These are phyloP conservation scores for Amphiprion percula DNA, from an alignment of 2,113 vertebrate species.

Conservation along the genomic window DNA sequence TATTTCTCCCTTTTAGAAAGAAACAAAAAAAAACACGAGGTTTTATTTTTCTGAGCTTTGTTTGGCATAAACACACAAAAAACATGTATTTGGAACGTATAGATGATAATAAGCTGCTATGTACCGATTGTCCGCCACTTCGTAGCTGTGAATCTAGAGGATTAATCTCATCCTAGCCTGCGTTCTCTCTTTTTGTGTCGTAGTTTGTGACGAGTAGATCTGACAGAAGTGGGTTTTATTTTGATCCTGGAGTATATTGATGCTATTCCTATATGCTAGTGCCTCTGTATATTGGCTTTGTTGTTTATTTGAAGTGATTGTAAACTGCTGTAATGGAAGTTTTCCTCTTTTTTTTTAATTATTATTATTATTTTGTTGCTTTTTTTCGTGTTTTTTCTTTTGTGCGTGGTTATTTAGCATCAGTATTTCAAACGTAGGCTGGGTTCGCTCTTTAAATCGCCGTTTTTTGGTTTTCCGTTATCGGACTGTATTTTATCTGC, in stretches of 20 bases:
- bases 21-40: slow-evolving; percentile 78
- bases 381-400: slow-evolving; percentile 46
- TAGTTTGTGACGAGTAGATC: slow-evolving; percentile 89
- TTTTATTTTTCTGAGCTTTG: slow-evolving; percentile 91
- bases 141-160: slow-evolving; percentile 99
- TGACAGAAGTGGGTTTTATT: slow-evolving; percentile 91
- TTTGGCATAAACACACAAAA: slow-evolving; percentile 84
- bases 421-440: slow-evolving; percentile 94
- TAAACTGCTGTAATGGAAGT: slow-evolving; percentile 99
- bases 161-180: slow-evolving; percentile 94
- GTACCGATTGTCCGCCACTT: slow-evolving; percentile 97
- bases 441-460: slow-evolving; percentile 93
- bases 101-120: slow-evolving; percentile 99
- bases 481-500: slow-evolving; percentile 61
- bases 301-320: slow-evolving; percentile 95
- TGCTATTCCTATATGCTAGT: slow-evolving; percentile 80
- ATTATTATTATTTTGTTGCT: slow-evolving; percentile 12
- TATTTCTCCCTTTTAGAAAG: slow-evolving; percentile 88
- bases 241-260: slow-evolving; percentile 80
- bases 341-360: slow-evolving; percentile 57
- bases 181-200: slow-evolving; percentile 92
- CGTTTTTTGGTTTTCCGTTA: slow-evolving; percentile 80
- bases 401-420: slow-evolving; percentile 80
- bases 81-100: slow-evolving; percentile 99
- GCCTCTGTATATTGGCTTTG: slow-evolving; percentile 89